Base-by-base conservation (phyloP, 2,888 invertebrate genomes). In the Xestia rhomboidea region DNA sequence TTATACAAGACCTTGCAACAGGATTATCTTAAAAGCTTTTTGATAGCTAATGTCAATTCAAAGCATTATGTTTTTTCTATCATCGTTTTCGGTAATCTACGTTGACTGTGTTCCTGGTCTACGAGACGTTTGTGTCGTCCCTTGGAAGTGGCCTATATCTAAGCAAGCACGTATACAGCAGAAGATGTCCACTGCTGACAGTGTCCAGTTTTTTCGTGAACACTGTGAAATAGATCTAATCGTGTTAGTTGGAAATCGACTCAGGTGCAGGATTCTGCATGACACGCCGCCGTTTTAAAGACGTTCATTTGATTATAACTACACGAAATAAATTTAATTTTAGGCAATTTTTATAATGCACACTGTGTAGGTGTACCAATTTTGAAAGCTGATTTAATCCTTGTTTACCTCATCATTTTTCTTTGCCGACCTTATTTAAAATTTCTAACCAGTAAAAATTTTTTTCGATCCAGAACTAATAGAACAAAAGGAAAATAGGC, bases 341-440 rank as follows among this genome's bases (percentile, higher is more conserved):
- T 71, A 15, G 21, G n/a, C 46, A 46, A 8, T 46, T 18, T 51
- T 44, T 30, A 15, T 49, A 2, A 18, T n/a, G 24, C 4, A 2
- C n/a, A 34, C 21, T n/a, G 21, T 63, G 30, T 75, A 30, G 5
- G 38, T 38, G 34, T 34, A 4, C 27, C 74, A 30, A 38, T 73
- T 44, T 73, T 41, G 18, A 34, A 34, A 21, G n/a, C 3, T 75
- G 15, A 6, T 44, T 27, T 34, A 38, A 44, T 54, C 27, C 11
- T 64, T 76, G 51, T 75, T 64, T 74, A 74, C 41, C 21, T 44
- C 30, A 44, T 27, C 3, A 38, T 49, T 8, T 68, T 38, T 57
- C 15, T 18, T 24, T 68, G 24, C 18, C 49, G 30, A 5, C 5
- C 0, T 18, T 8, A 62, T 49, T 38, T 15, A 24, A 57, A 41